A percentile compares a stretch with the other conserved stretches of the same genome.
These are phyloP conservation scores for Leptodirus hochenwartii DNA, from an alignment of 2,888 invertebrate species.

Conservation along the genomic window DNA sequence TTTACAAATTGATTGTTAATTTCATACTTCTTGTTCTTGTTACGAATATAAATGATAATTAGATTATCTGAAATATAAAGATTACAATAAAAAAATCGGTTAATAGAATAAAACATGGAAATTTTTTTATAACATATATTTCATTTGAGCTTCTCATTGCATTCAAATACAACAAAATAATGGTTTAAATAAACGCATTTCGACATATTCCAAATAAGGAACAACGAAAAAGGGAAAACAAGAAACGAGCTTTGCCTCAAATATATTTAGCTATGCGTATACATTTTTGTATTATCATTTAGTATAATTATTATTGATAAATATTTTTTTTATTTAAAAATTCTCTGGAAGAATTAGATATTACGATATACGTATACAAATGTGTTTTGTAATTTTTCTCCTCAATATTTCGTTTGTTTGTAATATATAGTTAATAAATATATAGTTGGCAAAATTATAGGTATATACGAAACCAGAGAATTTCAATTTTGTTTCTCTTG, in stretches of 20 bases:
- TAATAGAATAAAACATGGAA: too few relatives aligned
- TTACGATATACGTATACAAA: slow-evolving; percentile 59
- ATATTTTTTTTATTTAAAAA: slow-evolving; percentile 28
- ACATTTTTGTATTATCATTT: slow-evolving; percentile 53
- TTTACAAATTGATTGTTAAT: too few relatives aligned
- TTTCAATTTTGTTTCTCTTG: slow-evolving; percentile 13
- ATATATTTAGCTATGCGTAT: slow-evolving; percentile 47
- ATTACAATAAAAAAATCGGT: too few relatives aligned
- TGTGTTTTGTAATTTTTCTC: slow-evolving; percentile 32
- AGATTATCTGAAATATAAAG: too few relatives aligned
- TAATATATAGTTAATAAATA: too few relatives aligned
- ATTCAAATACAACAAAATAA: slow-evolving; percentile 44
- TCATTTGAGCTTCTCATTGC: slow-evolving; percentile 72
- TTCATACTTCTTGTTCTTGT: too few relatives aligned
- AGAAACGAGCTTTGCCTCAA: slow-evolving; percentile 47
- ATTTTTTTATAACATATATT: slow-evolving; percentile 77
- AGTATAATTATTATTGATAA: slow-evolving; percentile 31
- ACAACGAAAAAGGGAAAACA: slow-evolving; percentile 24
- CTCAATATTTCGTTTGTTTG: slow-evolving; percentile 7
- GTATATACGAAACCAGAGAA: slow-evolving; percentile 15
- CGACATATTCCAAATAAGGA: background rate
- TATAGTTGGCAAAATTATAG: too few relatives aligned
- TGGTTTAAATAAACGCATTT: background rate
- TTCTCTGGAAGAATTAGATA: slow-evolving; percentile 39
- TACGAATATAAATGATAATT: too few relatives aligned